phyloP scores from a whole-genome alignment of 1,140 invertebrate genomes.

The Sminthurinus signatus region DNA sequence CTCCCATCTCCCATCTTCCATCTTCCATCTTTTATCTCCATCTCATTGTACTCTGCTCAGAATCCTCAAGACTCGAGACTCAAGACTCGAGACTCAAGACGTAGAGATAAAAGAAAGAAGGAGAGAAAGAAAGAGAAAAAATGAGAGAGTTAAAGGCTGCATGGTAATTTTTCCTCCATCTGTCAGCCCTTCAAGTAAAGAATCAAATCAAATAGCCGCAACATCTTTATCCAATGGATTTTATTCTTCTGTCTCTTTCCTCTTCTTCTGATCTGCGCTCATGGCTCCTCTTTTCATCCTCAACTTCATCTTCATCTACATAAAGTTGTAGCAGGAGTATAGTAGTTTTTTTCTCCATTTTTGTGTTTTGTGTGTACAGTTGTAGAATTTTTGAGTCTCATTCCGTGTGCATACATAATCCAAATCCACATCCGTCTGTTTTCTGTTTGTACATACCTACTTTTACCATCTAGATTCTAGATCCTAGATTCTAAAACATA shows the following conservation, averaged over 20 bases:
- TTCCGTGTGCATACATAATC: no score
- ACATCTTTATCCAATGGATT: conserved; percentile 21
- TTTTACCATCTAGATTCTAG: no score
- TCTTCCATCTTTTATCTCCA: no score
- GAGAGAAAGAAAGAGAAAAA: background rate
- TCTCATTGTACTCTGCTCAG: no score
- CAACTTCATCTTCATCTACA: background rate
- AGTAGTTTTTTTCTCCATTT: no score
- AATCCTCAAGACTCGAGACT: background rate
- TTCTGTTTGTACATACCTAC: no score
- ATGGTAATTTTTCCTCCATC: conserved; percentile 20
- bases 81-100: background rate
- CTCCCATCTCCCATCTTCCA: no score
- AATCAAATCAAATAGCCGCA: conserved; percentile 21
- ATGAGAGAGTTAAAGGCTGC: background rate
- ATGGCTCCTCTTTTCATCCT: background rate
- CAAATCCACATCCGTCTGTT: no score
- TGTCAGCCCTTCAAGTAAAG: conserved; percentile 14
- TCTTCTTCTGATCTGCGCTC: background rate
- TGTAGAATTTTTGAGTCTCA: no score
- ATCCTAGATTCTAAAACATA: no score
- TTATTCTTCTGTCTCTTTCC: conserved; percentile 6
- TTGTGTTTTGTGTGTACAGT: no score
- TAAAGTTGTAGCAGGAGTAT: background rate
- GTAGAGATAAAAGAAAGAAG: background rate